phyloP scores from a whole-genome alignment of 2,888 invertebrate genomes.

The Pammene aurita region DNA sequence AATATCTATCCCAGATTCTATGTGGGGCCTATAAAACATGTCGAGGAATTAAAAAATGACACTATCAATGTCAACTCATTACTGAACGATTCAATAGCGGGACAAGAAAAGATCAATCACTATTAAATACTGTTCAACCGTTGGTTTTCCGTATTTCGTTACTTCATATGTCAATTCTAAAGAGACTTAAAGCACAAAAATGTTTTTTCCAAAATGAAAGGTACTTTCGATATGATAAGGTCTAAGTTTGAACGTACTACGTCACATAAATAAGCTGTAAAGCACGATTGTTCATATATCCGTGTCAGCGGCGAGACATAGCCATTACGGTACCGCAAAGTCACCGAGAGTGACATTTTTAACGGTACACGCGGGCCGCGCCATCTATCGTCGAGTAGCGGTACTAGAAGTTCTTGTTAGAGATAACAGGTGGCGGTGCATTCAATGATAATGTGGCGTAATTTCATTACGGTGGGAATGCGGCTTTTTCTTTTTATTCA shows the following conservation, averaged over 20 bases:
- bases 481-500: background rate
- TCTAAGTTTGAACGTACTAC: background rate
- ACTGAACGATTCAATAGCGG: constrained; percentile 12
- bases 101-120: constrained; percentile 30
- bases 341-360: constrained; percentile 37
- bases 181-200: background rate
- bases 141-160: constrained; percentile 57
- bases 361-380: constrained; percentile 60
- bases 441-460: constrained; percentile 45
- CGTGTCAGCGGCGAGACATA: constrained; percentile 63
- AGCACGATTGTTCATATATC: constrained; percentile 49
- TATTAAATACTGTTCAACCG: constrained; percentile 57
- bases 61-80: constrained; percentile 24
- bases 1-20: background rate
- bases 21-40: constrained; percentile 8
- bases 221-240: background rate
- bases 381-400: constrained; percentile 76
- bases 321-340: constrained; percentile 62
- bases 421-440: constrained; percentile 66
- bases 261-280: constrained; percentile 1
- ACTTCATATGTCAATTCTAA: constrained; percentile 36
- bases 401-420: constrained; percentile 66
- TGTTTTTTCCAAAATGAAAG: background rate
- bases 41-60: background rate
- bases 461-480: constrained; percentile 42